Evolutionary conservation across 2,888 invertebrate genomes (phyloP), one percentile per base, ranked within the genome.

Genomic region (Apotomis capreana): DNA sequence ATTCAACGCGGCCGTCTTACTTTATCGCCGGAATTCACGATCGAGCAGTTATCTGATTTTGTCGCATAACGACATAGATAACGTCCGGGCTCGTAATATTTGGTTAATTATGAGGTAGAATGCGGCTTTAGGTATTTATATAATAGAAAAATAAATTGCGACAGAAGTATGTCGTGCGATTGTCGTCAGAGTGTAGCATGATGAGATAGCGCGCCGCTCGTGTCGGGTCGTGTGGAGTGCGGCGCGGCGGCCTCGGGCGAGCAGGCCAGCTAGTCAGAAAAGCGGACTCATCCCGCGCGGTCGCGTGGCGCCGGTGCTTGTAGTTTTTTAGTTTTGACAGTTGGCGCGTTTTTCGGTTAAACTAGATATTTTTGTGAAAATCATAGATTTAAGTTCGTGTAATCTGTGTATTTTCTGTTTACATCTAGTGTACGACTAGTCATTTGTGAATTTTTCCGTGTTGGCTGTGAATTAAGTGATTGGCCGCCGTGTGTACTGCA

Each of bases 251-350:
- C 65, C 67, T 67, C 67, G 54, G 67, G 44, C 81, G 80, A 76
- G 67, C 75, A 74, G 54, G 69, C 73, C 79, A 77, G 69, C 74
- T 89, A 92, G 92, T 92, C 91, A 88, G 87, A 85, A 88, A 87
- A 90, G 88, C 90, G 91, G 92, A 90, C 92, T 92, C 92, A 85
- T 83, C 86, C 88, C 89, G 92, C 90, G 91, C 87, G 89, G 89
- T 84, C 83, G 92, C 89, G 90, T 88, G 86, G 87, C 84, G 89
- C 87, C 85, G 92, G 92, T 93, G 92, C 92, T 93, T 90, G 92
- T 93, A 92, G 92, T 91, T 91, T 91, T 91, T 92, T 92, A 91
- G 90, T 90, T 92, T 85, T 93, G 92, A 92, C 92, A 92, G 90
- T 93, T 92, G 92, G 91, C 92, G 92, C 91, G 91, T 88, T 92